Percentiles rank a stretch among this genome's conserved stretches.
These are phyloP conservation scores for Actias luna DNA, from an alignment of 2,888 invertebrate species.

Conservation along the genomic window DNA sequence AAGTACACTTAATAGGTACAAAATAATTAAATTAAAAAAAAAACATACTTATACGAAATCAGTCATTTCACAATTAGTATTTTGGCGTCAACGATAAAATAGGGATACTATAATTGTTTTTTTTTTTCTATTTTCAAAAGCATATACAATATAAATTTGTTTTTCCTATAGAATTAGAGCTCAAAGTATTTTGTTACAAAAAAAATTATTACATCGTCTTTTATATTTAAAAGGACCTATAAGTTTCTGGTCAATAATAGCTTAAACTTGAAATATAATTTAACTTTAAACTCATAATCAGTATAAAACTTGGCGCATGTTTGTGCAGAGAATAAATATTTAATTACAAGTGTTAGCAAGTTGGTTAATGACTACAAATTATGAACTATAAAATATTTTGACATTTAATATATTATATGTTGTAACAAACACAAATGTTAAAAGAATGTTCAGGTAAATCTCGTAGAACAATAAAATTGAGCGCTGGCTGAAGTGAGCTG, in stretches of 20 bases:
- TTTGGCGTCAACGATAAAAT: no score
- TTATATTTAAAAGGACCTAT: no score
- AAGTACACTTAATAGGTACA: no score
- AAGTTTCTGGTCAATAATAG: background rate
- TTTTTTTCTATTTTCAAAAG: no score
- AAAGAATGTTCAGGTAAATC: slow-evolving; percentile 39
- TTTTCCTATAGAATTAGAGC: no score
- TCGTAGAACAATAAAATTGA: slow-evolving; percentile 51
- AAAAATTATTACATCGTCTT: no score
- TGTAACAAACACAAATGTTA: slow-evolving; percentile 17
- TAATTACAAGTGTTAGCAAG: background rate
- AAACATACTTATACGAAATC: no score
- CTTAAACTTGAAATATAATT: background rate
- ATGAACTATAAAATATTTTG: background rate
- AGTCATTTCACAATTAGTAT: no score
- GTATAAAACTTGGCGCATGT: background rate
- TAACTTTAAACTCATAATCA: background rate
- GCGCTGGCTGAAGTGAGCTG: slow-evolving; percentile 45
- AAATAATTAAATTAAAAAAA: no score
- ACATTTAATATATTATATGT: background rate
- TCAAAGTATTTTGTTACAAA: no score
- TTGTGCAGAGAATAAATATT: background rate
- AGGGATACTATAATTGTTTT: no score
- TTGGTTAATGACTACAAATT: background rate
- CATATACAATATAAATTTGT: no score